A percentile compares a stretch with the other conserved stretches of the same genome.
Evolutionary conservation across 2,888 invertebrate species (phyloP).

Genomic region (Stenotaenia linearis): DNA sequence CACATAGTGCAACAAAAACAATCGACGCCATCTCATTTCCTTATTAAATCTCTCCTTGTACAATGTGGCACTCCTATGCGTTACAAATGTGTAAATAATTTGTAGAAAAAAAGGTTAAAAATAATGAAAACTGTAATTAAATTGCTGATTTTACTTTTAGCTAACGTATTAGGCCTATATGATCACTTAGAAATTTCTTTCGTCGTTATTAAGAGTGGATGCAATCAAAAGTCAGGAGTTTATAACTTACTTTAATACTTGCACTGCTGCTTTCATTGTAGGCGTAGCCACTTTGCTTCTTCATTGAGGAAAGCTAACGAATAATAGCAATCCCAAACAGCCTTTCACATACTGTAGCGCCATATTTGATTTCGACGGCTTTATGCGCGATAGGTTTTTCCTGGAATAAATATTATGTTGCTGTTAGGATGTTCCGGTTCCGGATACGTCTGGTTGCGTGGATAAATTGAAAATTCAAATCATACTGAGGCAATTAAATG

Average conservation of each 20-base stretch:
- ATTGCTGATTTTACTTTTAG: not conserved
- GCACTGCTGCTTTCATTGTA: constrained; percentile 36
- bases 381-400: not conserved
- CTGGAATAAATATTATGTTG: not conserved
- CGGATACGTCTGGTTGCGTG: not conserved
- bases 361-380: constrained; percentile 3
- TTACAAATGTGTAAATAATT: not conserved
- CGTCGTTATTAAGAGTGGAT: not conserved
- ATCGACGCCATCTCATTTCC: not conserved
- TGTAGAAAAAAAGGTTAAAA: not conserved
- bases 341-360: constrained; percentile 17
- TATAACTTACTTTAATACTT: constrained; percentile 35
- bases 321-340: constrained; percentile 17
- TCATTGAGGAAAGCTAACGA: constrained; percentile 28
- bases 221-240: not conserved
- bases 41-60: not conserved
- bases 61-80: not conserved
- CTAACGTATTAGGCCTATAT: not conserved
- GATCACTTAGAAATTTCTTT: not conserved
- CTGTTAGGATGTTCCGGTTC: not conserved
- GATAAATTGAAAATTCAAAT: not conserved
- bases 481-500: too few species aligned
- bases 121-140: not conserved
- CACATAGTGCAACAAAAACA: not conserved
- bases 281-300: not conserved